Evolutionary conservation across 1,140 invertebrate species (phyloP), one percentile per base, ranked within the genome.

Genomic region (Sitodiplosis mosellana): DNA sequence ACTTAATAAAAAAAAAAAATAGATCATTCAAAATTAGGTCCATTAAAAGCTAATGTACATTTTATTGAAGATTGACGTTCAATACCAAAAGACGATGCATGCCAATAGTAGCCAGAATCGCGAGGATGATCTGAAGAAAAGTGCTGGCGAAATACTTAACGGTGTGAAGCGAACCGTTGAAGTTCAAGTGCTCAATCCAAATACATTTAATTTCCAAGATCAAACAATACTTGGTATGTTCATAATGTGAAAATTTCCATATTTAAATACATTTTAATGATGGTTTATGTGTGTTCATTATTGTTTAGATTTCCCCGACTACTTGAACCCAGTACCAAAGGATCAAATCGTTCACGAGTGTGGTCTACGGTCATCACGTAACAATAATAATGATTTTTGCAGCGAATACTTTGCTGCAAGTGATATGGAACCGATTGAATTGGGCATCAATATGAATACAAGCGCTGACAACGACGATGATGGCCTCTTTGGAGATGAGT

Each of bases 301-400:
- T 27, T 10, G 27, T 27, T 27, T 27, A 27, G 27, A 19, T 15
- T 21, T 34, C n/a, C 11, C 18, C 63, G 67, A 69, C 54, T 69
- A 68, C 52, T 56, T 69, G 36, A 69, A 69, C 57, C 66, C 67
- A 21, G 60, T 69, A 42, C 59, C 67, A 46, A 66, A 64, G 48
- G 59, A 67, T 40, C 61, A 65, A 19, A 57, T 66, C 11, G 49
- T 61, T 20, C 59, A 62, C 44, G 67, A 69, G 50, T 66, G 63
- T 42, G 67, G 65, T 0, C 48, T 69, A 21, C 48, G 19, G n/a
- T 43, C 47, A 33, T 11, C 15, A 33, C 37, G 42, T 10, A 22
- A 51, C 37, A 22, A 38, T 6, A 22, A n/a, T 10, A 36, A 22
- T 37, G 46, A 37, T 38, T 27, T 27, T 27, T 27, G 27, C 27